Base-by-base conservation (phyloP, 2,113 vertebrate species). In the Corydoras maculifer region DNA sequence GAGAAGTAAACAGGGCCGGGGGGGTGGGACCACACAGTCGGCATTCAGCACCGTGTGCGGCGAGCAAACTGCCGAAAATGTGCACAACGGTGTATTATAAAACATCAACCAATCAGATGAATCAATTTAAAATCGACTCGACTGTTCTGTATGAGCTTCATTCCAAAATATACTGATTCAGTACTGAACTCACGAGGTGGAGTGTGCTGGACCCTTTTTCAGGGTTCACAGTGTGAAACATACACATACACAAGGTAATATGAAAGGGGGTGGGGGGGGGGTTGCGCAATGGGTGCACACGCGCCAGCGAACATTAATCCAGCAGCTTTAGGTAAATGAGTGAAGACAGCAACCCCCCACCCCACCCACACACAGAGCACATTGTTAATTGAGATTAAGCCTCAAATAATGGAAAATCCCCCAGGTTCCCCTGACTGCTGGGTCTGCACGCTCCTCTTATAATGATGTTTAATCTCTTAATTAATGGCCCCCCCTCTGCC, bases 1-100 rank as follows among this genome's bases (percentile, higher is more conserved):
- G 62, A 74, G 62, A 62, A 25, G 76, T 58, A 78, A 78, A 78
- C 72, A 77, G 59, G 18, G 43, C 58, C 48, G 48, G 30, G 58
- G 29, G 30, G 69, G 54, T 8, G 35, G 7, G 50, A 78, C 68
- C 72, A 78, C 72, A 78, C 76, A 70, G 72, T 29, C 63, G 18
- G 63, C 49, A 64, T 75, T 78, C 63, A 78, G 64, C 53, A 29
- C 10, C 32, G 30, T 13, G 29, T 53, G 58, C 35, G 14, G 74
- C 18, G 30, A 43, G 30, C 25, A 14, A 73, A 61, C 72, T 25
- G 64, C 31, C 32, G 49, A 58, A 43, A 72, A 59, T 49, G 60
- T 68, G 70, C 50, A 68, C 58, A 48, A 49, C 48, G 50, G 30
- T 14, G 18, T 35, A 29, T 11, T 29, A 9, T 14, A 68, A 32